Base-by-base conservation (phyloP, 2,888 invertebrate species). In the Amphipyra tragopoginis region DNA sequence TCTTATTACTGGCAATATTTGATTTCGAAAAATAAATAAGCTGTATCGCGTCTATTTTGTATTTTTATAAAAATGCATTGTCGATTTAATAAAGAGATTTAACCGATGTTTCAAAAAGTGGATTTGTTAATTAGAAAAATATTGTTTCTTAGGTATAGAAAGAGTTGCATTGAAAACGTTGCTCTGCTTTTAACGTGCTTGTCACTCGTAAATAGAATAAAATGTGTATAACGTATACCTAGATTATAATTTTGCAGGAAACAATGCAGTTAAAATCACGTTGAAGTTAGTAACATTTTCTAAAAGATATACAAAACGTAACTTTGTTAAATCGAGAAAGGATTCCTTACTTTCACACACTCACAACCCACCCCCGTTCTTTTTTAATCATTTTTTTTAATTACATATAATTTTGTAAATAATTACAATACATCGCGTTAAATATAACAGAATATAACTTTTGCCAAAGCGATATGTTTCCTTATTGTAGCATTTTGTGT, bases 401-500 rank as follows among this genome's bases (percentile, higher is more conserved):
- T 47, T 76, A 62, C 45, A 55, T 70, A 51, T 61, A 63, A 60
- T 65, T 63, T 85, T 86, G 84, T 89, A 88, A 89, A 89, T 88
- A 87, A 86, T 85, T 67, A 83, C 84, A 84, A 85, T 83, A 84
- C 82, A 82, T 84, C 85, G 81, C 84, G 76, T 82, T 85, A 79
- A 84, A 84, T 79, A 83, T 75, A 73, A 75, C 83, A 82, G 75
- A 84, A 84, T 80, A 83, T 83, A 85, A 82, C 67, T 76, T 89
- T 90, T 90, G 90, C 89, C 88, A 90, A 93, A 94, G 94, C 94
- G 94, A 94, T 94, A 94, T 93, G 94, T 94, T 90, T 93, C 79
- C 82, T 93, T 93, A 93, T 94, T 93, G 93, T 94, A 93, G 91
- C 93, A 90, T 87, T 88, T 86, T 90, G 86, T 90, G 85, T 87